A percentile compares a stretch with the other conserved stretches of the same genome.
These are phyloP conservation scores for Solen grandis DNA, from an alignment of 1,140 invertebrate species.

Conservation along the genomic window DNA sequence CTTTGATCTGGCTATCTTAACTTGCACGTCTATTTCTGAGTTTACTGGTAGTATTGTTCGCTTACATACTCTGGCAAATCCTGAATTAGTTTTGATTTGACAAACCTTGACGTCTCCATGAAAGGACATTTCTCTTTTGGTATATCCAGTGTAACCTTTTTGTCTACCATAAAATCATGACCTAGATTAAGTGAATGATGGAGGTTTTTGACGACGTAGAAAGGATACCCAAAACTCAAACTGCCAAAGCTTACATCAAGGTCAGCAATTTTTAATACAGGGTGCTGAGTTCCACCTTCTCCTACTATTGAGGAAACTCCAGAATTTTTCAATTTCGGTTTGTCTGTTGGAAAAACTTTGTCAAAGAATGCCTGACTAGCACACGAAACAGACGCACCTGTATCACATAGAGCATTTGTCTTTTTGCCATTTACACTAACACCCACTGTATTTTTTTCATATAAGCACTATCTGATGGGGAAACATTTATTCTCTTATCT, in stretches of 20 bases:
- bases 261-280: neutral
- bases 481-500: no score
- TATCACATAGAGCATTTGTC: constrained; percentile 30
- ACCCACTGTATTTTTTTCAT: constrained; percentile 9
- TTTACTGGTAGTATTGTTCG: no score
- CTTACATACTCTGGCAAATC: no score
- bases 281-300: neutral
- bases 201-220: neutral
- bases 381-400: constrained; percentile 21
- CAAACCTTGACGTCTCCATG: neutral
- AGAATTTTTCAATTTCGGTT: neutral
- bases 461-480: neutral
- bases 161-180: constrained; percentile 6
- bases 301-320: neutral
- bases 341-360: neutral
- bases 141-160: neutral
- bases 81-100: no score
- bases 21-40: no score
- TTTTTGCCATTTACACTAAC: constrained; percentile 7
- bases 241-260: neutral
- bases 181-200: constrained; percentile 8
- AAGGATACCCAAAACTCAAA: neutral
- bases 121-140: neutral
- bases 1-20: neutral
- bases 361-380: constrained; percentile 11